Base-by-base conservation (phyloP, 35 echinoderm and acorn worm species). In the Apostichopus parvimensis region DNA sequence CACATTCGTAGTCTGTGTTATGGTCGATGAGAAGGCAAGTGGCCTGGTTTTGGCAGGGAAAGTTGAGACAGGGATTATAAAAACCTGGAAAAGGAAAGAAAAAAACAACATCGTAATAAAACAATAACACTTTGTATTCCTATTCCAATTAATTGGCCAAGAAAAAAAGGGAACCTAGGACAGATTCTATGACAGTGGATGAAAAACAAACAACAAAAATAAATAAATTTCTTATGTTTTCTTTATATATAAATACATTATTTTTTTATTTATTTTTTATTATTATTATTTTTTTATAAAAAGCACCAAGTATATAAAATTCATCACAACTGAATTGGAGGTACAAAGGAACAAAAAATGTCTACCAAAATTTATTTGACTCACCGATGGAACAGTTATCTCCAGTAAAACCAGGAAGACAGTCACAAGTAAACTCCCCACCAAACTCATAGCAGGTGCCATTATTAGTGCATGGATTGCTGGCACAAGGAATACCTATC, bases 321-420 rank as follows among this genome's bases (percentile, higher is more conserved):
- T 25, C 24, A 0, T 25, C 24, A 25, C 24, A 45, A 4, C 1
- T 45, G 24, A 25, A 25, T 25, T 25, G 24, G 24, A 45, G 2
- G 24, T 25, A 0, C 24, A 45, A 45, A 45, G 34, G 1, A 45
- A 45, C 34, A 34, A 45, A 0, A 45, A 4, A 3, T 45, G 34
- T 45, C 34, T 45, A 45, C 2, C 34, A 45, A 45, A 45, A 4
- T 3, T 45, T 45, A 45, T 8, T 23, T 66, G 25, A 85, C 96
- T 98, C 73, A 98, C 96, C 96, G n/a, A 87, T 62, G 14, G 91
- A 92, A 86, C 95, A 97, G 34, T 95, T 91, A 75, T 85, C 87
- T 1, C 92, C 92, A 10, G 95, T 97, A 22, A 94, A 97, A 0
- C 95, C 95, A 77, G 94, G 94, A 24, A 89, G 88, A 76, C 95